Evolutionary conservation across 1,140 invertebrate genomes (phyloP).

Genomic region (Periplaneta americana): DNA sequence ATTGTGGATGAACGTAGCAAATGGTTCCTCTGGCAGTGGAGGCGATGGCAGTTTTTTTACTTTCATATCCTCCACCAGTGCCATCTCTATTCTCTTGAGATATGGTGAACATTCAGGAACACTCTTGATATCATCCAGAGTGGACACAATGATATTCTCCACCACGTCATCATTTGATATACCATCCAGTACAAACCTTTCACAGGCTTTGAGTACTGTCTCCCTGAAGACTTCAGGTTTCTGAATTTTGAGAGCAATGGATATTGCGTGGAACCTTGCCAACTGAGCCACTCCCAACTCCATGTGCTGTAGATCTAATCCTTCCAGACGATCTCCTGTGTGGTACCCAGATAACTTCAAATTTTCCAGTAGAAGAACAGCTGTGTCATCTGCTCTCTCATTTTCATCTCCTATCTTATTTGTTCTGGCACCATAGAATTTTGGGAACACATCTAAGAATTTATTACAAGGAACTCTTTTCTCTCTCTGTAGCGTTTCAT

Average conservation of each 20-base stretch:
- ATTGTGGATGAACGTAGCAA: constrained; percentile 15
- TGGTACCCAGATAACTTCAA: background rate
- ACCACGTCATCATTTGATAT: background rate
- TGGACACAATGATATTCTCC: background rate
- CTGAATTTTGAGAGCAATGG: constrained; percentile 1
- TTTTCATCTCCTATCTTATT: background rate
- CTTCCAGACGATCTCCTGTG: background rate
- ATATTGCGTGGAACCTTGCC: constrained; percentile 6
- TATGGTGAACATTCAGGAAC: background rate
- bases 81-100: background rate
- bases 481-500: background rate
- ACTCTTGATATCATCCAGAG: background rate
- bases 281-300: background rate
- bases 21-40: constrained; percentile 13
- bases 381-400: background rate
- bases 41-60: background rate
- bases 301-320: constrained; percentile 5
- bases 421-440: constrained; percentile 8
- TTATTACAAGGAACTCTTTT: background rate
- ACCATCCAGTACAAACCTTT: background rate
- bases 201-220: background rate
- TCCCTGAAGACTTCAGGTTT: constrained; percentile 8
- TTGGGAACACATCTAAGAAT: background rate
- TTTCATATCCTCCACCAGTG: background rate
- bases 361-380: constrained; percentile 4